Evolutionary conservation across 2,888 invertebrate species (phyloP).

Genomic region (Mesodorylaimus sp.): DNA sequence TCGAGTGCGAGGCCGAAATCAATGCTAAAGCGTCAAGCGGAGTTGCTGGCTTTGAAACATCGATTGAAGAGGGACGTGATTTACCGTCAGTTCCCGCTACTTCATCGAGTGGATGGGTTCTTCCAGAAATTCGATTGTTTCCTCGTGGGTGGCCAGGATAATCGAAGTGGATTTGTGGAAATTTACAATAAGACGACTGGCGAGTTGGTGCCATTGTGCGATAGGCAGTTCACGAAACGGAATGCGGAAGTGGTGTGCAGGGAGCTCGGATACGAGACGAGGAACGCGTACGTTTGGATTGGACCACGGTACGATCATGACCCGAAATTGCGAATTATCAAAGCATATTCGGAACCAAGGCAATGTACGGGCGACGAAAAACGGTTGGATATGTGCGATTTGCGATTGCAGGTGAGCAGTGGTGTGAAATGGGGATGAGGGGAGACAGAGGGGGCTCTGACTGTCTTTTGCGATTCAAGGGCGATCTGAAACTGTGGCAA

Average conservation of each 20-base stretch:
- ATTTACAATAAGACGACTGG: constrained; percentile 82
- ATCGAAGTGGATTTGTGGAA: constrained; percentile 70
- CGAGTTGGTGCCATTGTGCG: constrained; percentile 93
- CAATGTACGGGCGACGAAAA: constrained; percentile 49
- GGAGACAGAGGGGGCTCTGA: constrained; percentile 56
- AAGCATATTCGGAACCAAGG: constrained; percentile 85
- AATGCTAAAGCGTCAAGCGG: no score
- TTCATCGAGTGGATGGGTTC: constrained; percentile 24
- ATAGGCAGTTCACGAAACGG: constrained; percentile 76
- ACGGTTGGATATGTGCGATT: constrained; percentile 57
- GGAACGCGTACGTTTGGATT: constrained; percentile 69
- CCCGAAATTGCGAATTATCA: constrained; percentile 65
- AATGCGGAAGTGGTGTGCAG: constrained; percentile 91
- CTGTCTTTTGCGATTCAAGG: constrained; percentile 52
- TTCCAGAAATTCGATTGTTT: constrained; percentile 22
- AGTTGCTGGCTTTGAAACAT: neutral
- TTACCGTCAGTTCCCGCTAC: constrained; percentile 22
- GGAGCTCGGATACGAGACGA: constrained; percentile 67
- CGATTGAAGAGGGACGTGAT: constrained; percentile 15
- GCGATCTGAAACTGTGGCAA: constrained; percentile 42
- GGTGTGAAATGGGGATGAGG: no score
- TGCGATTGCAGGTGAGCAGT: no score
- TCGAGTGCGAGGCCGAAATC: neutral
- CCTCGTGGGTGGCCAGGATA: constrained; percentile 13
- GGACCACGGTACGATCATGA: constrained; percentile 70